Base-by-base conservation (phyloP, 2,888 invertebrate species). In the Deilephila porcellus region DNA sequence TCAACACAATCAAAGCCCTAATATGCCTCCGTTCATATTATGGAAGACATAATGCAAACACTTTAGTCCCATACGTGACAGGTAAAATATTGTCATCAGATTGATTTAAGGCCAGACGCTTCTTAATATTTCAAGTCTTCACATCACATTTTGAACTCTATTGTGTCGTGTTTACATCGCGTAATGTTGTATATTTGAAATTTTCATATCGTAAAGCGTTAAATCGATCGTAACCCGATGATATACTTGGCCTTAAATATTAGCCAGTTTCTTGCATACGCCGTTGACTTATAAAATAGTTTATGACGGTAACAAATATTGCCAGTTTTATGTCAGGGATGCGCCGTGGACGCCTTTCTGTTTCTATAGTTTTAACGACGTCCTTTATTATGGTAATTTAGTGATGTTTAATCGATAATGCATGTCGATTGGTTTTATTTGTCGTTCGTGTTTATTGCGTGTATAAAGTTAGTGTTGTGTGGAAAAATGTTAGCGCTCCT, bases 261-360 rank as follows among this genome's bases (percentile, higher is more conserved):
- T 84, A 81, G 79, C 79, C 80, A 79, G 82, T 84, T 80, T 81
- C 73, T 63, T 64, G 63, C 56, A 64, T 25, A 63, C 75, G 80
- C 76, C 76, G 84, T 79, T 83, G 81, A 85, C 81, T 83, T 85
- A 86, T 86, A 86, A 88, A 87, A 85, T 84, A 80, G 80, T 89
- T 91, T 91, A 90, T 83, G 86, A 81, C 80, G 82, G 85, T 82
- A 85, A 88, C 90, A 89, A 91, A 90, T 88, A 88, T 85, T 79
- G 82, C 78, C 76, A 79, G 84, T 88, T 88, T 88, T 86, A 88
- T 88, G 84, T 82, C 83, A 83, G 83, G 83, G 82, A 82, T 86
- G 83, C 79, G 77, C 80, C 79, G 72, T 63, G 56, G 53, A 34
- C 63, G 78, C 81, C 78, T 83, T 83, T 85, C 83, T 81, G 81